Evolutionary conservation across 2,797 vertebrate genomes (phyloP).

Genomic region (Liparis tanakae): DNA sequence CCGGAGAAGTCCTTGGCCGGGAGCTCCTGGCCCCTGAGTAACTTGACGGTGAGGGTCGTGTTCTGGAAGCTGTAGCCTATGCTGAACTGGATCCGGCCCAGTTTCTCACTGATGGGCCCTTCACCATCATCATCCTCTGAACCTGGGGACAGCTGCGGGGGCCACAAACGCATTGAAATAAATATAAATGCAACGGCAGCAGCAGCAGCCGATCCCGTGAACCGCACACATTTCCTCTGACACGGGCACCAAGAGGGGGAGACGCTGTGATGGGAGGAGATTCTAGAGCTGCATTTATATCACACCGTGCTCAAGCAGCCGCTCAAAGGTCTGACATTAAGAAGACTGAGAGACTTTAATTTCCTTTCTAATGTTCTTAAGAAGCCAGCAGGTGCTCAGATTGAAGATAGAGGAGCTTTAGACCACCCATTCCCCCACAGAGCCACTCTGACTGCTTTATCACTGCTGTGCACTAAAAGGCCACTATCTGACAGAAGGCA

Average conservation of each 20-base stretch:
- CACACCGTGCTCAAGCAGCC: slow-evolving; percentile 39
- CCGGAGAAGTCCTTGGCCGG: slow-evolving; percentile 99
- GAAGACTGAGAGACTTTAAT: slow-evolving; percentile 77
- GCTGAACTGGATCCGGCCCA: slow-evolving; percentile 98
- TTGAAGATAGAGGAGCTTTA: slow-evolving; percentile 74
- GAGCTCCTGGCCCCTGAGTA: slow-evolving; percentile 96
- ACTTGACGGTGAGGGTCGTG: slow-evolving; percentile 97
- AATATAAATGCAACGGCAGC: slow-evolving; percentile 13
- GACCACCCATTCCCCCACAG: slow-evolving; percentile 62
- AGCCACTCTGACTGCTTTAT: slow-evolving; percentile 71
- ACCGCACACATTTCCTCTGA: slow-evolving; percentile 28
- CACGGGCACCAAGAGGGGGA: slow-evolving; percentile 40
- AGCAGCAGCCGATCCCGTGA: slow-evolving; percentile 22
- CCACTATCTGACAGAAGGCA: slow-evolving; percentile 73
- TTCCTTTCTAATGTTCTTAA: slow-evolving; percentile 81
- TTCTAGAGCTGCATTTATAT: slow-evolving; percentile 56
- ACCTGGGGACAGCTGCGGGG: slow-evolving; percentile 91
- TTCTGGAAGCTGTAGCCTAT: slow-evolving; percentile 99
- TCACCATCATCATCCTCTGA: slow-evolving; percentile 96
- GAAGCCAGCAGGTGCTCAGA: slow-evolving; percentile 78
- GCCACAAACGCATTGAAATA: slow-evolving; percentile 36
- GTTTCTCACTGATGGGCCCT: slow-evolving; percentile 91
- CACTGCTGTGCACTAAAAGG: slow-evolving; percentile 74
- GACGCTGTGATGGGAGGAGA: slow-evolving; percentile 44
- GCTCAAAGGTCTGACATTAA: slow-evolving; percentile 71